A percentile compares a stretch with the other conserved stretches of the same genome.
Evolutionary conservation across 2,888 invertebrate genomes (phyloP).

Genomic region (Oeneis ivallda): DNA sequence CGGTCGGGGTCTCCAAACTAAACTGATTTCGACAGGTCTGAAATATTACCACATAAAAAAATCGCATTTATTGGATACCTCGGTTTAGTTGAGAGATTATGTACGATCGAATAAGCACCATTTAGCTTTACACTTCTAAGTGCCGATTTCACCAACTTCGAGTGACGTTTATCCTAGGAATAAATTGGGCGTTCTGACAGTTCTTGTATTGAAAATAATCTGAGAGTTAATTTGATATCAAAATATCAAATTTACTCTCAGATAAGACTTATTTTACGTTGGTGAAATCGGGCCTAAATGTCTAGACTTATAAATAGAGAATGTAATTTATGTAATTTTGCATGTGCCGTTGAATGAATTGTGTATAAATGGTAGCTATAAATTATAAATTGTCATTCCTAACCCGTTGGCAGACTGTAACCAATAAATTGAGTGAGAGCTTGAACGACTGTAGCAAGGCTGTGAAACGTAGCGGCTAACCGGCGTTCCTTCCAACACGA

Average conservation of each 20-base stretch:
- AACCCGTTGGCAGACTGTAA: slow-evolving; percentile 65
- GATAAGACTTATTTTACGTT: too few species aligned
- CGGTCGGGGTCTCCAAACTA: neutral
- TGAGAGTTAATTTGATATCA: too few species aligned
- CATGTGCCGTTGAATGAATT: slow-evolving; percentile 30
- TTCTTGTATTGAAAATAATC: too few species aligned
- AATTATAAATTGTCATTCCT: slow-evolving; percentile 67
- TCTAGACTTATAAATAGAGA: slow-evolving; percentile 20
- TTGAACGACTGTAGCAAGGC: slow-evolving; percentile 76
- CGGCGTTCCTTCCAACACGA: slow-evolving; percentile 53
- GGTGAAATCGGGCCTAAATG: too few species aligned
- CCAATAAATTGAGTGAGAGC: slow-evolving; percentile 62
- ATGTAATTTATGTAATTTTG: slow-evolving; percentile 16
- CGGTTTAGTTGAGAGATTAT: too few species aligned
- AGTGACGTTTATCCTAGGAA: too few species aligned
- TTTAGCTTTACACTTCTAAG: slow-evolving; percentile 26
- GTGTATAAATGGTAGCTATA: slow-evolving; percentile 45
- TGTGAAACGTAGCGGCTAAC: slow-evolving; percentile 69
- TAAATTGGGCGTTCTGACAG: too few species aligned
- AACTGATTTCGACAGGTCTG: neutral
- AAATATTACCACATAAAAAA: too few species aligned
- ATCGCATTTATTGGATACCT: too few species aligned
- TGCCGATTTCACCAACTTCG: too few species aligned
- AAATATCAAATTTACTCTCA: too few species aligned
- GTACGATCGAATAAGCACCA: neutral